Percentiles rank a stretch among this genome's conserved stretches.
Conservation (phyloP, 2,797 vertebrate genomes). For the Sebastes steindachneri region DNA sequence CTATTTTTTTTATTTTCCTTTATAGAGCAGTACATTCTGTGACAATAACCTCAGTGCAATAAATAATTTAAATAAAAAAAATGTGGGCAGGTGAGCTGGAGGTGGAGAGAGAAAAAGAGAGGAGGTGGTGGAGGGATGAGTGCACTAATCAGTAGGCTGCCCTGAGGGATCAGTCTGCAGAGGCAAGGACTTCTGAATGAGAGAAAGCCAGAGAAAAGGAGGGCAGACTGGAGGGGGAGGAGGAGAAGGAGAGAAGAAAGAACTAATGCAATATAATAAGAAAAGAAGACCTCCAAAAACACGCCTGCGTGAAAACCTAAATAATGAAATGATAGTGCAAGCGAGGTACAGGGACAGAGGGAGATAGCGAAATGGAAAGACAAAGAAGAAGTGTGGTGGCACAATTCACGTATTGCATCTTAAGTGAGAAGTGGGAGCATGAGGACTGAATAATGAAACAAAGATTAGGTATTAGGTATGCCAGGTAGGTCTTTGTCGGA, state of each 20-base stretch:
- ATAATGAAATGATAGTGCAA: slow-evolving; percentile 59
- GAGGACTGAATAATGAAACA: slow-evolving; percentile 97
- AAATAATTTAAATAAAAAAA: slow-evolving; percentile 55
- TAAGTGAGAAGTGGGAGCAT: slow-evolving; percentile 88
- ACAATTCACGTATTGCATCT: slow-evolving; percentile 94
- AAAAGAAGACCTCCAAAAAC: slow-evolving; percentile 4
- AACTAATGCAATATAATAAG: slow-evolving; percentile 25
- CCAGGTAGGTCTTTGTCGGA: slow-evolving; percentile 93
- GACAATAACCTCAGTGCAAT: slow-evolving; percentile 44
- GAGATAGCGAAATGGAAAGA: slow-evolving; percentile 46
- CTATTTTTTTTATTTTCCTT: neutral
- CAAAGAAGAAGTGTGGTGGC: slow-evolving; percentile 75
- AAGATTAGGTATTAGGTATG: slow-evolving; percentile 94
- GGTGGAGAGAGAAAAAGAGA: slow-evolving; percentile 4
- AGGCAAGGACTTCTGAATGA: slow-evolving; percentile 87
- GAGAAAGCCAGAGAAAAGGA: slow-evolving; percentile 75
- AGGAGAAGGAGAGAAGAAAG: slow-evolving; percentile 3
- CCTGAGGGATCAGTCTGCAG: slow-evolving; percentile 86
- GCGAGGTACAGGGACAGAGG: slow-evolving; percentile 78
- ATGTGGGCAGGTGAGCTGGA: slow-evolving; percentile 50
- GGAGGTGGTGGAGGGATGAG: slow-evolving; percentile 49
- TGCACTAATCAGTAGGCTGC: slow-evolving; percentile 87
- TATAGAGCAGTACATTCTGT: neutral
- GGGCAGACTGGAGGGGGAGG: slow-evolving; percentile 25
- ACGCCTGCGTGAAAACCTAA: slow-evolving; percentile 40